Evolutionary conservation across 2,113 vertebrate species (phyloP).

Genomic region (Zosterops lateralis): DNA sequence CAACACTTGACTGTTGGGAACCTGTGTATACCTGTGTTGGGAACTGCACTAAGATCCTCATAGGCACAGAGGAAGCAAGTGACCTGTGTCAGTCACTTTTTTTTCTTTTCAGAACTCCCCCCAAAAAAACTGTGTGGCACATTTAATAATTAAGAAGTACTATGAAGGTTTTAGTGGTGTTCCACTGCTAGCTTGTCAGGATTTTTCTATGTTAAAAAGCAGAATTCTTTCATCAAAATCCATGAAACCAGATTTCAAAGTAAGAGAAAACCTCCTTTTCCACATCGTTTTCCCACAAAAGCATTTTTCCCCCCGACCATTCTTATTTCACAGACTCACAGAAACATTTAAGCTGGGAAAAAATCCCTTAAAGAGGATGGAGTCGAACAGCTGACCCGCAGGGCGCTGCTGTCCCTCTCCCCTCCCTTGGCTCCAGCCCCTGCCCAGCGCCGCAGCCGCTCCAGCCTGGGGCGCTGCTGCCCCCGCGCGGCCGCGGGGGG

Average conservation of each 20-base stretch:
- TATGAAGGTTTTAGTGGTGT: neutral
- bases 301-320: neutral
- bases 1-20: neutral
- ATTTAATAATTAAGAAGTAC: neutral
- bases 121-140: neutral
- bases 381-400: fast-evolving
- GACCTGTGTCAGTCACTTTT: neutral
- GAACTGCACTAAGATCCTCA: neutral
- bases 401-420: too few relatives aligned
- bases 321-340: neutral
- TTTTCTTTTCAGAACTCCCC: neutral
- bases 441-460: fast-evolving
- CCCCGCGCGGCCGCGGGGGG: neutral
- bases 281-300: fast-evolving
- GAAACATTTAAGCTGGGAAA: too few relatives aligned
- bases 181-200: neutral
- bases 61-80: neutral
- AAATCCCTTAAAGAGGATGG: fast-evolving
- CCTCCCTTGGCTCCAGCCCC: fast-evolving
- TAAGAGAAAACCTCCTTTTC: neutral
- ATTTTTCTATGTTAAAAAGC: neutral
- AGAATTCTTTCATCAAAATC: neutral
- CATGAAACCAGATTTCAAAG: neutral
- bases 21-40: too few relatives aligned
- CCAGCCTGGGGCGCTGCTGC: neutral